These are phyloP conservation scores for Saimiri boliviensis DNA, from an alignment of 2,113 vertebrate genomes.

Conservation along the genomic window DNA sequence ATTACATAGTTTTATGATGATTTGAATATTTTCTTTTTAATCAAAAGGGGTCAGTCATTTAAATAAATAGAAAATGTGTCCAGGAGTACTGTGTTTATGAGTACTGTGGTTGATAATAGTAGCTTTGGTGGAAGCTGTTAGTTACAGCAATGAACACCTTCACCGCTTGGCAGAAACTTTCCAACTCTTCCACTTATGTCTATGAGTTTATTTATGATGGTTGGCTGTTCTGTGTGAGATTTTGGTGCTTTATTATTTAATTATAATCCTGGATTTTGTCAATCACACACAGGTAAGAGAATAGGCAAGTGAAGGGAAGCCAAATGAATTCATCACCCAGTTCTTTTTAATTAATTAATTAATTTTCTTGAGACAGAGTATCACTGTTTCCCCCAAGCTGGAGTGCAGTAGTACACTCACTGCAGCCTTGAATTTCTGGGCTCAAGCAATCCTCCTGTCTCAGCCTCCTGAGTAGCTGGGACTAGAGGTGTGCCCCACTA, in stretches of 20 bases:
- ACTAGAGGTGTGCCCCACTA: too few relatives aligned
- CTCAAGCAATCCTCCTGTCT: too few relatives aligned
- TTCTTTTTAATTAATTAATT: neutral
- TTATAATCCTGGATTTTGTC: neutral
- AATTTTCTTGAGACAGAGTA: too few relatives aligned
- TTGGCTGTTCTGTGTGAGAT: neutral
- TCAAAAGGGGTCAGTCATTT: neutral
- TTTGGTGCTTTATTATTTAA: neutral
- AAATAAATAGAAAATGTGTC: neutral
- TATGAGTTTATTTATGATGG: neutral
- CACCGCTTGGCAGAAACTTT: neutral
- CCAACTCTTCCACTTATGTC: neutral
- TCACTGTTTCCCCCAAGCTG: too few relatives aligned
- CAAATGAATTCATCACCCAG: neutral
- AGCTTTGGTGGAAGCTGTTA: neutral
- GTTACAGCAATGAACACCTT: neutral
- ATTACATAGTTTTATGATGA: neutral
- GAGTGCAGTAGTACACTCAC: too few relatives aligned
- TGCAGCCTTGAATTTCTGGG: too few relatives aligned
- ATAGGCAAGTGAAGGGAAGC: neutral
- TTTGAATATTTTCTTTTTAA: conserved; percentile 21
- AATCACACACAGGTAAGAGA: neutral
- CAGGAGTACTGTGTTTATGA: neutral
- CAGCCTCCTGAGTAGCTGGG: too few relatives aligned
- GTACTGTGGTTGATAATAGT: neutral